Evolutionary conservation across 2,888 invertebrate species (phyloP).

Genomic region (Drosophila heteroneura): DNA sequence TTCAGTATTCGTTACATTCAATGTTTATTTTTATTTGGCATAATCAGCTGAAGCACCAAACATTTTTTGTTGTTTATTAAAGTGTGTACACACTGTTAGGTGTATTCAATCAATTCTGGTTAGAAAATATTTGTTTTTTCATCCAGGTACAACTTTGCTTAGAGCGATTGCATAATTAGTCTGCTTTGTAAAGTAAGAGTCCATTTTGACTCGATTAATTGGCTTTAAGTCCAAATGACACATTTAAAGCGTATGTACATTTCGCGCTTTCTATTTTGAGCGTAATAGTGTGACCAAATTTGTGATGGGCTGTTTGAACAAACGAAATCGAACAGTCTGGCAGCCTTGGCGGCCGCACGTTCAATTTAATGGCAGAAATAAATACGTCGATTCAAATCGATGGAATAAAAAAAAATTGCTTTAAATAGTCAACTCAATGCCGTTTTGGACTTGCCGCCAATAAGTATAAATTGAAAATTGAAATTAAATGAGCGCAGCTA

Average conservation of each 20-base stretch:
- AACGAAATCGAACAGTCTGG: slow-evolving; percentile 6
- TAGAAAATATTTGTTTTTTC: background rate
- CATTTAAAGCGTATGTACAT: background rate
- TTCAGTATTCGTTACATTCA: background rate
- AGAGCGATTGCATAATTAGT: background rate
- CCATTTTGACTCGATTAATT: background rate
- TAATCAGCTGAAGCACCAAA: background rate
- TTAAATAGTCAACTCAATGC: background rate
- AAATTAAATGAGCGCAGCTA: slow-evolving; percentile 54
- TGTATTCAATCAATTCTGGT: background rate
- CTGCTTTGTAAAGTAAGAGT: background rate
- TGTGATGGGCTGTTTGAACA: background rate
- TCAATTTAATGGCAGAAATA: background rate
- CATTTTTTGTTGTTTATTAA: background rate
- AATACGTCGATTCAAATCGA: background rate
- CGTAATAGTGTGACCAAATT: slow-evolving; percentile 24
- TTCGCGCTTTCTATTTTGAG: background rate
- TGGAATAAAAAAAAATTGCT: background rate
- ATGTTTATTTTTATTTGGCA: background rate
- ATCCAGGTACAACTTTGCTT: no score
- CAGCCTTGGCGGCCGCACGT: slow-evolving; percentile 3
- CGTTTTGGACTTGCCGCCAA: slow-evolving; percentile 13
- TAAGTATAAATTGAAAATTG: slow-evolving; percentile 30
- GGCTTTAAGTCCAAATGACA: fast-evolving
- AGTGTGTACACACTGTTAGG: slow-evolving; percentile 20